These are phyloP conservation scores for Carcharodon carcharias DNA, from an alignment of 2,797 vertebrate genomes.

Conservation along the genomic window DNA sequence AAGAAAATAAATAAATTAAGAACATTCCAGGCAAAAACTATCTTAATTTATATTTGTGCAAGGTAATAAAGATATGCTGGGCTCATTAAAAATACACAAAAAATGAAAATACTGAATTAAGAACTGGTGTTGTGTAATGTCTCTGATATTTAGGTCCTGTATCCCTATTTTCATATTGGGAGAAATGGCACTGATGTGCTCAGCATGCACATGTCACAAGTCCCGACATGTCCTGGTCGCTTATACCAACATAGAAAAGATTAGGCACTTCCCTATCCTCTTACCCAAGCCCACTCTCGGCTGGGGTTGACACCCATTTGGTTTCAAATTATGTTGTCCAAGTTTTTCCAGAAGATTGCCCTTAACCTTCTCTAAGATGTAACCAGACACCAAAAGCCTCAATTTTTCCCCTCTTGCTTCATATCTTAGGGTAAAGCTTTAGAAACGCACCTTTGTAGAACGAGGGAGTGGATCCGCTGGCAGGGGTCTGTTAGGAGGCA, in stretches of 20 bases:
- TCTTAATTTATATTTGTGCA: not conserved
- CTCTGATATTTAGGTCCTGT: not conserved
- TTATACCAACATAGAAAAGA: not conserved
- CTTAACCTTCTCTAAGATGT: not conserved
- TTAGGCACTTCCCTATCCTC: too few relatives aligned
- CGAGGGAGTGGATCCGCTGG: conserved; percentile 71
- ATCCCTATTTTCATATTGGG: not conserved
- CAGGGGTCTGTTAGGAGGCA: conserved; percentile 75
- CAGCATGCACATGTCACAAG: not conserved
- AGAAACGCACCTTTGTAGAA: conserved; percentile 57
- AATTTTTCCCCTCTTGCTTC: not conserved
- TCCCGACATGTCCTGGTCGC: not conserved
- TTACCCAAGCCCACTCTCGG: not conserved
- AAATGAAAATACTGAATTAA: not conserved
- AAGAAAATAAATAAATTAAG: not conserved
- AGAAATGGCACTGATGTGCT: not conserved
- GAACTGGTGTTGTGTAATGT: not conserved
- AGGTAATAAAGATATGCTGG: not conserved
- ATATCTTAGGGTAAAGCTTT: not conserved
- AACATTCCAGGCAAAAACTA: not conserved
- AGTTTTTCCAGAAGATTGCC: not conserved
- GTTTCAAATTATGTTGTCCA: not conserved
- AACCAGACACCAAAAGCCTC: not conserved
- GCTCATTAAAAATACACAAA: not conserved
- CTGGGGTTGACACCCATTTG: not conserved